These are phyloP conservation scores for Sylvia atricapilla DNA, from an alignment of 2,113 vertebrate species.

Conservation along the genomic window DNA sequence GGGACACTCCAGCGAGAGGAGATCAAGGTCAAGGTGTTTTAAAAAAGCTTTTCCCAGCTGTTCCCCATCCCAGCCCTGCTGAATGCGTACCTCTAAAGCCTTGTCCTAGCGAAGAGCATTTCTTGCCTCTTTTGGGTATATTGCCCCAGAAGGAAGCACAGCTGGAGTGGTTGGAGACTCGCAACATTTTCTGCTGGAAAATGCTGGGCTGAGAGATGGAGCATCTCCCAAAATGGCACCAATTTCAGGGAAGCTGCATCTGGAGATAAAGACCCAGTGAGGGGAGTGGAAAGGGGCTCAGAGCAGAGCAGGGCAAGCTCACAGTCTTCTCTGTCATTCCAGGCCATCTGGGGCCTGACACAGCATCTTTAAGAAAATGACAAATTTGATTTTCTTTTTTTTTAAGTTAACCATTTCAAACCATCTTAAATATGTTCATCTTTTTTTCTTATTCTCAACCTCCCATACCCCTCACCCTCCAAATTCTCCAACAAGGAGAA, in stretches of 20 bases:
- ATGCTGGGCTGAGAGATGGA: neutral
- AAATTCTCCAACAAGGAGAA: neutral
- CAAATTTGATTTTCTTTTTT: neutral
- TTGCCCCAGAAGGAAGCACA: neutral
- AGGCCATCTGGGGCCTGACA: neutral
- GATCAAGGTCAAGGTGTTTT: neutral
- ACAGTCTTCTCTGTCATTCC: neutral
- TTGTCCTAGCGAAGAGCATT: neutral
- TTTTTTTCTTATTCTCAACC: neutral
- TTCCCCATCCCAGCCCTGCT: neutral
- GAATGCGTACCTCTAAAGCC: neutral
- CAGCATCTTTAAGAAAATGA: neutral
- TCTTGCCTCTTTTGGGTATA: neutral
- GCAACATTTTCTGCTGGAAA: neutral
- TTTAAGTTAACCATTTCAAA: neutral
- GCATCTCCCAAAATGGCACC: neutral
- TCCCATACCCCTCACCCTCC: accelerated
- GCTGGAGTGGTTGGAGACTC: neutral
- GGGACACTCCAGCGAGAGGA: accelerated
- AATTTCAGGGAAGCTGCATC: neutral
- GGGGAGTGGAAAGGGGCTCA: neutral
- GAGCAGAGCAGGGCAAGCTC: neutral
- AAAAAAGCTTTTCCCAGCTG: neutral
- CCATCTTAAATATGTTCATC: neutral
- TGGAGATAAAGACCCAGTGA: neutral